Percentiles rank a stretch among this genome's conserved stretches.
phyloP scores from a whole-genome alignment of 2,113 vertebrate genomes.

The Myotis lucifugus region DNA sequence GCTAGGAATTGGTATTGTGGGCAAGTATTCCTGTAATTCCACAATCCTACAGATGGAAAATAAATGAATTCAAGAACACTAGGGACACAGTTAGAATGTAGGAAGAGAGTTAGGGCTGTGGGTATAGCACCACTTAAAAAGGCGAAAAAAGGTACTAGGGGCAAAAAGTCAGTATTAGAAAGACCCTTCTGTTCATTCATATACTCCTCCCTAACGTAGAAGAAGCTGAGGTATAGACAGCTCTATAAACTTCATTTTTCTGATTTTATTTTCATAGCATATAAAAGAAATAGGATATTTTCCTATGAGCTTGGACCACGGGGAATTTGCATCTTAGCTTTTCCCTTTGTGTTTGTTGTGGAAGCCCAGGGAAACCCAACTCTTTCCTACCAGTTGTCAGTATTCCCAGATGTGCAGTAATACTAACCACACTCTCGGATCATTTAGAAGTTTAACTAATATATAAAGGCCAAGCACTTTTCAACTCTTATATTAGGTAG shows the following conservation, averaged over 20 bases:
- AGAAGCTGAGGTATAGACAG: neutral
- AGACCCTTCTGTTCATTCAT: neutral
- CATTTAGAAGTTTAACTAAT: constrained; percentile 64
- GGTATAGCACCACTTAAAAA: constrained; percentile 55
- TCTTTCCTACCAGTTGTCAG: constrained; percentile 42
- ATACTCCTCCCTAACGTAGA: neutral
- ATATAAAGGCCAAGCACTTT: constrained; percentile 24
- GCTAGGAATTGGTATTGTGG: constrained; percentile 27
- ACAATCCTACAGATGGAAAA: constrained; percentile 59
- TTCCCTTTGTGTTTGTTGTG: constrained; percentile 20
- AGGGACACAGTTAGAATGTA: constrained; percentile 25
- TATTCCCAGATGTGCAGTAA: constrained; percentile 28
- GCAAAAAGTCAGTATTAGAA: constrained; percentile 61
- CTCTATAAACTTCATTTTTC: neutral
- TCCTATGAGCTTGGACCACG: neutral
- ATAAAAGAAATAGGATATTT: constrained; percentile 44
- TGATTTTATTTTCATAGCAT: constrained; percentile 54
- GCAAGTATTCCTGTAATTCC: constrained; percentile 18
- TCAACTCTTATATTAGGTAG: neutral
- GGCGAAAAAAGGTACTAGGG: constrained; percentile 38
- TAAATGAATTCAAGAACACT: constrained; percentile 61
- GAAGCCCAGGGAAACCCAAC: neutral
- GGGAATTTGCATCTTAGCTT: constrained; percentile 19
- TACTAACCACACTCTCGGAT: constrained; percentile 27
- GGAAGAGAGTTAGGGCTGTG: constrained; percentile 49